Percentiles rank a stretch among this genome's conserved stretches.
Evolutionary conservation across 2,888 invertebrate genomes (phyloP).

Genomic region (Stenodema calcarata): DNA sequence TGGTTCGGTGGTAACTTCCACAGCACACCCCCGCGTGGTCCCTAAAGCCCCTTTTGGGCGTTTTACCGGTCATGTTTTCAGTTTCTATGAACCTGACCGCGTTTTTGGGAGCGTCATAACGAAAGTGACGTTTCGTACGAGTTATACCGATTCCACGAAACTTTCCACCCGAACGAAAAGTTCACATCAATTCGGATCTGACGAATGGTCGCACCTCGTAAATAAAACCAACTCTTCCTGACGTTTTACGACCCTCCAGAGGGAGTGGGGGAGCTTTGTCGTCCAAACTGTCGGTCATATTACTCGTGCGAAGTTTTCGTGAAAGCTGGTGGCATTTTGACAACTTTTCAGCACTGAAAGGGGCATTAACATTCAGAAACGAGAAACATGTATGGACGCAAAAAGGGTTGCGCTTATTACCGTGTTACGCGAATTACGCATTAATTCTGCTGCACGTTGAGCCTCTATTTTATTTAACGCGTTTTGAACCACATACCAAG

Average conservation of each 20-base stretch:
- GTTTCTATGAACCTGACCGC: background rate
- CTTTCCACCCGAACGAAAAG: background rate
- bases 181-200: background rate
- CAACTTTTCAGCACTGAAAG: background rate
- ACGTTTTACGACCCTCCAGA: background rate
- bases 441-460: background rate
- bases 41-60: background rate
- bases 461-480: background rate
- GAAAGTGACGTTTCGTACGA: background rate
- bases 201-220: background rate
- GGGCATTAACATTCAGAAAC: background rate
- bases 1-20: too few species aligned
- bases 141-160: background rate
- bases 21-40: too few species aligned
- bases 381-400: background rate
- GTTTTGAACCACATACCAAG: too few species aligned
- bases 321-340: background rate
- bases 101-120: background rate
- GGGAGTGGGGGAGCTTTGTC: background rate
- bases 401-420: background rate
- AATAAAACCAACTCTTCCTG: background rate
- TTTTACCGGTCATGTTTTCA: background rate
- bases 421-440: background rate
- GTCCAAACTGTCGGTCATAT: background rate
- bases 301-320: background rate